Evolutionary conservation across 2,888 invertebrate genomes (phyloP).

Genomic region (Drosophila prolongata): DNA sequence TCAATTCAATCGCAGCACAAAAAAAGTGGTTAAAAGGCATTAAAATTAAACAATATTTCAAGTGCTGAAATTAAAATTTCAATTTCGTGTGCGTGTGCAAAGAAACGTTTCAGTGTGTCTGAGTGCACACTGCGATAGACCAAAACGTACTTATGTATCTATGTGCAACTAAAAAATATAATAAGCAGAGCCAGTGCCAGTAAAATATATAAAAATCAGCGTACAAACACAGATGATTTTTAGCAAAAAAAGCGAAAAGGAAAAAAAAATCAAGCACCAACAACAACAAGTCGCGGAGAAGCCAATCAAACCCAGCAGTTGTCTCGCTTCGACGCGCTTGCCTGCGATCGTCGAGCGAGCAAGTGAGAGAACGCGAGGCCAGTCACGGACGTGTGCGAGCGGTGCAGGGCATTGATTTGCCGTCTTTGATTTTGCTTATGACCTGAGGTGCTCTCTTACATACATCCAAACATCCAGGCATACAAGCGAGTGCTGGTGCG

Average conservation of each 20-base stretch:
- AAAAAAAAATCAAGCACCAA: slow-evolving; percentile 71
- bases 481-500: slow-evolving; percentile 2
- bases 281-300: slow-evolving; percentile 58
- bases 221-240: slow-evolving; percentile 81
- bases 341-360: slow-evolving; percentile 45
- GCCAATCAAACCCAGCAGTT: slow-evolving; percentile 77
- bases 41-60: slow-evolving; percentile 60
- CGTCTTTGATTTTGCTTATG: slow-evolving; percentile 72
- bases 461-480: slow-evolving; percentile 26
- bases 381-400: slow-evolving; percentile 69
- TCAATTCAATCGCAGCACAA: slow-evolving; percentile 30
- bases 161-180: slow-evolving; percentile 72
- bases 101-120: slow-evolving; percentile 32
- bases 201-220: slow-evolving; percentile 62
- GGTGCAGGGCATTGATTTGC: slow-evolving; percentile 44
- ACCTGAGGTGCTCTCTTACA: slow-evolving; percentile 61
- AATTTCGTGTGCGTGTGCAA: slow-evolving; percentile 29
- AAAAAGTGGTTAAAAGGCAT: slow-evolving; percentile 65
- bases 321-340: slow-evolving; percentile 64
- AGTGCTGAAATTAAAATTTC: slow-evolving; percentile 57
- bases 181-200: slow-evolving; percentile 55
- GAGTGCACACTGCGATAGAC: slow-evolving; percentile 45
- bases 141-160: slow-evolving; percentile 48
- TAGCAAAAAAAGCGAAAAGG: slow-evolving; percentile 72
- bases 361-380: slow-evolving; percentile 58